Evolutionary conservation across 1,140 invertebrate species (phyloP), one percentile per base, ranked within the genome.

Genomic region (Lucilia cuprina): DNA sequence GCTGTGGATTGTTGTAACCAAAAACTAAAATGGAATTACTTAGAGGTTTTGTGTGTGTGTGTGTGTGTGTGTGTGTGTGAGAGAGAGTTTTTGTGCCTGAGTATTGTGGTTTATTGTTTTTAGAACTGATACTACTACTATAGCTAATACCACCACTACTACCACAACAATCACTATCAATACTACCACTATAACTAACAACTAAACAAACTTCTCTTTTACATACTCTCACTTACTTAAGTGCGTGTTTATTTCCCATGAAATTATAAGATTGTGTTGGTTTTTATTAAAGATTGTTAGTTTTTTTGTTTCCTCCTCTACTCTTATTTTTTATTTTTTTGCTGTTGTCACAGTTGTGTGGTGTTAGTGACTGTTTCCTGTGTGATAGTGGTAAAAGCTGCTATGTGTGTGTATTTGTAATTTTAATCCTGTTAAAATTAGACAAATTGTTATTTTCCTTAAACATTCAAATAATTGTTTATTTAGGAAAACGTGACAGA

Each of bases 391-490:
- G 41, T 30, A 30, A 30, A 30, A 2, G 25, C 3, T 30, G 25
- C 1, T 30, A 3, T 30, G 25, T 30, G 25, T 82, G 60, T 84
- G 82, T 55, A 30, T 30, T 30, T 30, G 80, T 86, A 87, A 87
- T 87, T 87, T 87, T 78, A 83, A 86, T 83, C 85, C 86, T 87
- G 85, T 86, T 87, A 74, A 86, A 87, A 87, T 87, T 87, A 87
- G 87, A 87, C 87, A 87, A 87, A 87, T 87, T 87, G 87, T 87
- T 84, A 75, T 49, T 82, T 74, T 84, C 78, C 77, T 84, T 82
- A 50, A 84, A 84, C 82, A 84, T 50, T 74, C 55, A 84, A 84
- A 84, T 83, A 82, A 84, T 83, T 50, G 82, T 50, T 83, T 84
- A 75, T 55, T 75, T 80, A 80, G 77, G 77, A 49, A 80, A 80